Evolutionary conservation across 2,113 vertebrate genomes (phyloP).

Genomic region (Otus sunia): DNA sequence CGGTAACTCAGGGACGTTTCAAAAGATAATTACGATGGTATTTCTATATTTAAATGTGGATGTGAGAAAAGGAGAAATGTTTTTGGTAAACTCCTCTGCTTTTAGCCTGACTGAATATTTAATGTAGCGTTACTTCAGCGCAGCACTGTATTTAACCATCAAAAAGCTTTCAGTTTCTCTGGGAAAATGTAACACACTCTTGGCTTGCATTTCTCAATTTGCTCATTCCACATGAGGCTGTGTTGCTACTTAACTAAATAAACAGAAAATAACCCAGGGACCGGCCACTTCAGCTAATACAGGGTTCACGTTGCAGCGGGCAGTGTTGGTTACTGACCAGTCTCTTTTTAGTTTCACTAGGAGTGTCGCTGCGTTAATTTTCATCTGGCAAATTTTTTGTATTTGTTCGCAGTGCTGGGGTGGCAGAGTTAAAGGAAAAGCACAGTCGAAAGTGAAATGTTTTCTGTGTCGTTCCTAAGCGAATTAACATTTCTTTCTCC

Average conservation of each 20-base stretch:
- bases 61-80: neutral
- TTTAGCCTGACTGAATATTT: neutral
- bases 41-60: slow-evolving; percentile 39
- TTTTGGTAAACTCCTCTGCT: neutral
- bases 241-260: slow-evolving; percentile 58
- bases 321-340: neutral
- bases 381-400: neutral
- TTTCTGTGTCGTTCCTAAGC: neutral
- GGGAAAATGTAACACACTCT: slow-evolving; percentile 50
- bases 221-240: slow-evolving; percentile 21
- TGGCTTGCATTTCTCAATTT: neutral
- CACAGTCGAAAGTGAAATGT: neutral
- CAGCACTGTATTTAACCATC: slow-evolving; percentile 27
- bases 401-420: neutral
- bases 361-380: neutral
- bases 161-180: slow-evolving; percentile 36
- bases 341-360: neutral
- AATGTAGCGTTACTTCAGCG: neutral
- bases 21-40: neutral
- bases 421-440: neutral
- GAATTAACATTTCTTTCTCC: neutral
- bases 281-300: neutral
- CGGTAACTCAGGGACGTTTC: slow-evolving; percentile 66
- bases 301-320: neutral
- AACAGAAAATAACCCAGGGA: slow-evolving; percentile 15